phyloP scores from a whole-genome alignment of 2,113 vertebrate genomes.

The Capreolus pygargus region DNA sequence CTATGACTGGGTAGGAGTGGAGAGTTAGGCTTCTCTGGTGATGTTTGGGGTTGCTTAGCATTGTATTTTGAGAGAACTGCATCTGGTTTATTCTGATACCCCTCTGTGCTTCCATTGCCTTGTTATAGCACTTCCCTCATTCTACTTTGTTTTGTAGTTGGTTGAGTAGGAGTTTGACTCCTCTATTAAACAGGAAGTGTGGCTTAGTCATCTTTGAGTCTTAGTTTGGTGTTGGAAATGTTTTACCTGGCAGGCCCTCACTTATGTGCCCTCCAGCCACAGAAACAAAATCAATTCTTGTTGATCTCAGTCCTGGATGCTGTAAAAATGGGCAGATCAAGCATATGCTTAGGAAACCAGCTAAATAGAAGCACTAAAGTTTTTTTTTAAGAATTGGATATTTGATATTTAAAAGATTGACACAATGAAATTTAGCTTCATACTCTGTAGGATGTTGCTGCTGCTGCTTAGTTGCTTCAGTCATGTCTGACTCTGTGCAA shows the following conservation, averaged over 20 bases:
- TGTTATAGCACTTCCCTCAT: neutral
- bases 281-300: neutral
- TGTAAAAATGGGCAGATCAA: neutral
- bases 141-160: neutral
- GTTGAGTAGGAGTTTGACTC: neutral
- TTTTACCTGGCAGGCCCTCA: neutral
- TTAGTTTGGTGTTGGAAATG: conserved; percentile 35
- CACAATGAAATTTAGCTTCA: neutral
- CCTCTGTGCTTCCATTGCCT: neutral
- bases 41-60: neutral
- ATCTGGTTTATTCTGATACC: neutral
- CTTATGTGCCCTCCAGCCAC: neutral
- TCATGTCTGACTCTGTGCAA: neutral
- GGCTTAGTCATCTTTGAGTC: conserved; percentile 15
- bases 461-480: neutral
- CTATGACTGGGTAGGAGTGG: neutral
- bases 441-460: neutral
- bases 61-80: neutral
- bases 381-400: neutral
- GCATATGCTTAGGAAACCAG: neutral
- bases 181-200: neutral
- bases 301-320: neutral
- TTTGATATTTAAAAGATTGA: neutral
- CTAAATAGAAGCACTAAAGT: neutral
- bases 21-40: conserved; percentile 1